Evolutionary conservation across 2,888 invertebrate genomes (phyloP).

Genomic region (Phalera bucephala): DNA sequence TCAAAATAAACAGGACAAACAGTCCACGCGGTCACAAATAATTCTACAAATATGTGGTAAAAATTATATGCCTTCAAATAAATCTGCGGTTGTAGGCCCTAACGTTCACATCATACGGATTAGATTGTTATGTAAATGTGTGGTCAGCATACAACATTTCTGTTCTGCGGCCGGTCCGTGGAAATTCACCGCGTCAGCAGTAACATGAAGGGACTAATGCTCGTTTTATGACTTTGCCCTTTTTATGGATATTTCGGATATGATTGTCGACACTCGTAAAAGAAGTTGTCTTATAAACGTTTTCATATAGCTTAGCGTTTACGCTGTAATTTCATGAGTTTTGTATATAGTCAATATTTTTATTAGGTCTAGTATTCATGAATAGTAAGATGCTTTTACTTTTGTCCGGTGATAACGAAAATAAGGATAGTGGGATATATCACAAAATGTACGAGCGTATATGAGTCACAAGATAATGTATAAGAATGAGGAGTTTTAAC

Average conservation of each 20-base stretch:
- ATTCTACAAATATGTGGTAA: slow-evolving; percentile 29
- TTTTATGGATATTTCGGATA: slow-evolving; percentile 71
- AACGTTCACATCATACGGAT: slow-evolving; percentile 32
- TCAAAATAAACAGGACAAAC: too few relatives aligned
- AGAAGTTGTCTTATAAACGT: slow-evolving; percentile 55
- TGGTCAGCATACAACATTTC: slow-evolving; percentile 37
- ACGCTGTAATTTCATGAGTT: slow-evolving; percentile 14
- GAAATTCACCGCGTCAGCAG: slow-evolving; percentile 55
- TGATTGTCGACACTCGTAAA: slow-evolving; percentile 68
- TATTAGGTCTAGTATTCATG: not conserved
- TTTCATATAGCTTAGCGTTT: slow-evolving; percentile 38
- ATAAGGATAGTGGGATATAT: too few relatives aligned
- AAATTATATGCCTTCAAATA: slow-evolving; percentile 24
- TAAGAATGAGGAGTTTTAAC: too few relatives aligned
- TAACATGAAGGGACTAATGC: slow-evolving; percentile 66
- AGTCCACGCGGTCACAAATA: slow-evolving; percentile 18
- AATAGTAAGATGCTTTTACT: not conserved
- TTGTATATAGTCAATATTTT: slow-evolving; percentile 13
- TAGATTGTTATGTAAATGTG: slow-evolving; percentile 28
- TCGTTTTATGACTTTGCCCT: slow-evolving; percentile 66
- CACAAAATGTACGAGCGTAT: too few relatives aligned
- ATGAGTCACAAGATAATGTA: too few relatives aligned
- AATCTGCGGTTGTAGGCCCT: slow-evolving; percentile 28
- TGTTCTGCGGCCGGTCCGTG: slow-evolving; percentile 32
- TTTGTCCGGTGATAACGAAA: not conserved